These are phyloP conservation scores for Melieria omissa DNA, from an alignment of 2,888 invertebrate genomes.

Conservation along the genomic window DNA sequence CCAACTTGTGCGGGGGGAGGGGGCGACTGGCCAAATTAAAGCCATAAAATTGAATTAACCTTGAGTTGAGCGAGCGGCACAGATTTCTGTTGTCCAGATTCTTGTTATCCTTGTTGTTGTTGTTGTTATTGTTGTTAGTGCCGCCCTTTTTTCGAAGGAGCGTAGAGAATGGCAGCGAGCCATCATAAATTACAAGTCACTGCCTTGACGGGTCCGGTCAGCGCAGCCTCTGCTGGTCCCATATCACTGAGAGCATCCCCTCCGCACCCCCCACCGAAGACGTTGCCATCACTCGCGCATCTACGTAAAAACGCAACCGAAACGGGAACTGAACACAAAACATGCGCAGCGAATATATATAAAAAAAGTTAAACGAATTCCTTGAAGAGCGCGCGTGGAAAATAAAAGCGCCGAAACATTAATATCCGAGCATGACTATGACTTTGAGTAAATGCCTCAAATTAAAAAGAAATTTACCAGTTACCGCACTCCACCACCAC, in stretches of 20 bases:
- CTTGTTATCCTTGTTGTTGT: background rate
- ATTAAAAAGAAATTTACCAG: conserved; percentile 63
- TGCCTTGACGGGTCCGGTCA: conserved; percentile 47
- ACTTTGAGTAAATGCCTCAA: conserved; percentile 62
- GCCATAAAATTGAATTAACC: conserved; percentile 29
- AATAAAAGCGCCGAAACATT: conserved; percentile 45
- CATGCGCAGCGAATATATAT: conserved; percentile 10
- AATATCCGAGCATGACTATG: conserved; percentile 59
- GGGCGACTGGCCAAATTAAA: conserved; percentile 1
- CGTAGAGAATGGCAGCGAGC: conserved; percentile 2
- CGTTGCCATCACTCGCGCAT: background rate
- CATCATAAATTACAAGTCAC: conserved; percentile 61
- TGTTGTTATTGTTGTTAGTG: background rate
- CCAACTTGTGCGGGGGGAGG: no score
- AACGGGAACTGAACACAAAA: conserved; percentile 12
- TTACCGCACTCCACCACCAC: conserved; percentile 47
- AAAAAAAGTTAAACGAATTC: background rate
- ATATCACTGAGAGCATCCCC: background rate
- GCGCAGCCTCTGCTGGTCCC: background rate
- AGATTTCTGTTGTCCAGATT: background rate
- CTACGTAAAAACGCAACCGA: conserved; percentile 3
- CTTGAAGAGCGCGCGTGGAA: background rate
- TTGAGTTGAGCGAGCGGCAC: conserved; percentile 15
- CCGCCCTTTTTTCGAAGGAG: background rate
- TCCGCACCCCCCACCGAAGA: background rate